phyloP scores from a whole-genome alignment of 2,888 invertebrate species.

The Drosophila demipolita region DNA sequence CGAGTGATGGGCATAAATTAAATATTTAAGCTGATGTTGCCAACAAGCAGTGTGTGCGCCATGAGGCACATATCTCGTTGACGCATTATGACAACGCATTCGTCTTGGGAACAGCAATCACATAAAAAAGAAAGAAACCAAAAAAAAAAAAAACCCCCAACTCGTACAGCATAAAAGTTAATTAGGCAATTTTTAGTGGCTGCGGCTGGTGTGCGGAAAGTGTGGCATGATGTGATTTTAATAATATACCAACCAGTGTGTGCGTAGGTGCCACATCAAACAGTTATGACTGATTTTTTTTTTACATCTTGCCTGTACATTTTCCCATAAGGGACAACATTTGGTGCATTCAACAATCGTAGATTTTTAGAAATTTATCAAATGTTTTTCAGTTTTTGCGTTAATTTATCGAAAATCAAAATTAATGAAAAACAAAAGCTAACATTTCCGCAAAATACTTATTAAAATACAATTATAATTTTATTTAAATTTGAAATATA shows the following conservation, averaged over 20 bases:
- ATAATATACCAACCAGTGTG: neutral
- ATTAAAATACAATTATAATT: neutral
- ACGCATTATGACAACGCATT: conserved; percentile 57
- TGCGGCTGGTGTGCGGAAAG: neutral
- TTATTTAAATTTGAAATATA: neutral
- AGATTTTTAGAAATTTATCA: neutral
- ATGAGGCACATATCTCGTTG: conserved; percentile 48
- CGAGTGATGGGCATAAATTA: conserved; percentile 36
- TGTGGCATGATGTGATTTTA: conserved; percentile 21
- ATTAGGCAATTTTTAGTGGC: conserved; percentile 41
- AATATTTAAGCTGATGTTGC: conserved; percentile 51
- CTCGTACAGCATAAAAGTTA: conserved; percentile 50
- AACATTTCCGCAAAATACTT: too few relatives aligned
- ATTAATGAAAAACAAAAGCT: too few relatives aligned
- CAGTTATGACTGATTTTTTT: neutral
- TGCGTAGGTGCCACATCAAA: neutral
- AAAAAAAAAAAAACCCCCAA: neutral
- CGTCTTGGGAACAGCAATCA: conserved; percentile 22
- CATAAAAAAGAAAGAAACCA: neutral
- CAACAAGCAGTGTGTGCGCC: conserved; percentile 15
- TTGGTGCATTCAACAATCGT: neutral
- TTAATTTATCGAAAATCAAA: neutral
- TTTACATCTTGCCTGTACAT: neutral
- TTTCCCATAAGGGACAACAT: neutral
- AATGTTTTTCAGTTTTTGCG: neutral